Evolutionary conservation across 2,888 invertebrate species (phyloP).

Genomic region (Villa cingulata): DNA sequence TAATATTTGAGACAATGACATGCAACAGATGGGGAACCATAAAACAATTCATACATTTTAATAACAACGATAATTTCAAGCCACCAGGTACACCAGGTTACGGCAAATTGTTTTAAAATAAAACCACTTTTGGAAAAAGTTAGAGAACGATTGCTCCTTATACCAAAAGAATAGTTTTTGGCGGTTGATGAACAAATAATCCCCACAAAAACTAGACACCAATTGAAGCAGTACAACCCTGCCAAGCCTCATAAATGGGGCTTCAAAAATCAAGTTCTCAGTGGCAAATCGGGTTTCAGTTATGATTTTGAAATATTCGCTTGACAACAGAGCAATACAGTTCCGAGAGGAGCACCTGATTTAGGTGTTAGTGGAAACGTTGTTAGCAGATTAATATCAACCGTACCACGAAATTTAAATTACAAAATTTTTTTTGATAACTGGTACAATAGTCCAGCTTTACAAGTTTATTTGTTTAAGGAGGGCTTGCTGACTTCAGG

Average conservation of each 20-base stretch:
- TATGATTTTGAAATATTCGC: slow-evolving; percentile 28
- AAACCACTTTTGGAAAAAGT: slow-evolving; percentile 5
- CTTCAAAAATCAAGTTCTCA: slow-evolving; percentile 26
- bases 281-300: slow-evolving; percentile 26
- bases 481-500: slow-evolving; percentile 6
- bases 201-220: slow-evolving; percentile 20
- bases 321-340: slow-evolving; percentile 19
- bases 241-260: slow-evolving; percentile 27
- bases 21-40: slow-evolving; percentile 10
- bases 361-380: background rate
- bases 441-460: slow-evolving; percentile 5
- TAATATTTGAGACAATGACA: slow-evolving; percentile 5
- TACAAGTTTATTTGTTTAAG: slow-evolving; percentile 5
- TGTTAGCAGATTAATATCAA: background rate
- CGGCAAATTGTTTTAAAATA: slow-evolving; percentile 9
- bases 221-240: slow-evolving; percentile 25
- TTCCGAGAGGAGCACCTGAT: slow-evolving; percentile 14
- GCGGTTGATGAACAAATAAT: slow-evolving; percentile 26
- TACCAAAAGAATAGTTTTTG: slow-evolving; percentile 7
- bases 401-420: background rate
- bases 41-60: slow-evolving; percentile 12
- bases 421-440: slow-evolving; percentile 4
- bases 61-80: slow-evolving; percentile 9
- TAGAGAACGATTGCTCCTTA: slow-evolving; percentile 2
- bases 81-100: slow-evolving; percentile 4